phyloP scores from a whole-genome alignment of 1,140 invertebrate species.

The Drosophila subobscura region DNA sequence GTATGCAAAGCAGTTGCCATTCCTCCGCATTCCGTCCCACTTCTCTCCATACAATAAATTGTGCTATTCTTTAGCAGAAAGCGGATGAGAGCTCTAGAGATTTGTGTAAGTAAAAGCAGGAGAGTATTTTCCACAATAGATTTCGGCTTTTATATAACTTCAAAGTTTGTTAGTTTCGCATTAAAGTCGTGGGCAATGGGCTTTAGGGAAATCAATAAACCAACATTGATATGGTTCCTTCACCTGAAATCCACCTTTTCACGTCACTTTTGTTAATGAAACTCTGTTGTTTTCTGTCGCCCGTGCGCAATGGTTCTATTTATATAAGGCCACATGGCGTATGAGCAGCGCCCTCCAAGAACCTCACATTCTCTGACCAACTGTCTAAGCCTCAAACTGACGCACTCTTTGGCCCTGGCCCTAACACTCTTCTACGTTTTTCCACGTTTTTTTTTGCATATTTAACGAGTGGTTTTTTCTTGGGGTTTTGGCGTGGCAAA shows the following conservation, averaged over 20 bases:
- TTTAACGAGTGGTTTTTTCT: conserved; percentile 48
- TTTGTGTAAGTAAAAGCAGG: too few relatives aligned
- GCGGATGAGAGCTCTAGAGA: too few relatives aligned
- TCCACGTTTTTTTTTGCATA: conserved; percentile 52
- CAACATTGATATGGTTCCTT: conserved; percentile 12
- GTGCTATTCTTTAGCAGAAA: conserved; percentile 3
- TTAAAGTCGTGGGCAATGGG: too few relatives aligned
- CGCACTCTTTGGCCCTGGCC: conserved; percentile 2
- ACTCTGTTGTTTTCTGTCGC: conserved; percentile 39
- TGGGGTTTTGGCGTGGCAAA: conserved; percentile 17
- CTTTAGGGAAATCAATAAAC: conserved; percentile 52
- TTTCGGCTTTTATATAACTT: too few relatives aligned
- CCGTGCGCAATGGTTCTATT: conserved; percentile 33
- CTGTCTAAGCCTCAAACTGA: conserved; percentile 7
- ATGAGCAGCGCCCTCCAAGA: conserved; percentile 54
- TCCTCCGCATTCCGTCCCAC: not conserved
- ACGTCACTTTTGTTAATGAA: conserved; percentile 62
- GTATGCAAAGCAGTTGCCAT: conserved; percentile 31
- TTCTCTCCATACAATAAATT: conserved; percentile 9
- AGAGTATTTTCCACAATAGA: too few relatives aligned
- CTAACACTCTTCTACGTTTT: not conserved
- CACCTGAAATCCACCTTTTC: conserved; percentile 1
- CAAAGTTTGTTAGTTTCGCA: too few relatives aligned
- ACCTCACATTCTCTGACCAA: conserved; percentile 13
- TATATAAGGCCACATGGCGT: conserved; percentile 32